Evolutionary conservation across 2,888 invertebrate species (phyloP), one percentile per base, ranked within the genome.

Genomic region (Drosophila lutescens): DNA sequence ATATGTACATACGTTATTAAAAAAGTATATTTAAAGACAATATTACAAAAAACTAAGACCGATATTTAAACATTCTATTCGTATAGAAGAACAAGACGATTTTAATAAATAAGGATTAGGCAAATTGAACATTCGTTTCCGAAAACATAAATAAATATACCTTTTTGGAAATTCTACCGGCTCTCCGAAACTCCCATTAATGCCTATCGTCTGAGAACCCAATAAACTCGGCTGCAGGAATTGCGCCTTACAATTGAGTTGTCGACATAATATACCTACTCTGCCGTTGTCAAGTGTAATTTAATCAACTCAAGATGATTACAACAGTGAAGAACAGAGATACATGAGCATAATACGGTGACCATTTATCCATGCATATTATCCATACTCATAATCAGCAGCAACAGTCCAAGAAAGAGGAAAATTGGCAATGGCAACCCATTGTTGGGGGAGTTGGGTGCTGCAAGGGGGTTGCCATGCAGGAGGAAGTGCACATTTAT

Each of bases 261-360:
- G 51, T 44, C 49, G 7, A 13, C 40, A 51, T 54, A 40, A 40
- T 17, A 15, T 44, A 23, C 23, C 23, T 30, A 40, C 40, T 20
- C 23, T 34, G 38, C 26, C 53, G 51, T 58, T 51, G 63, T 70
- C 73, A 79, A 79, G 82, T 67, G 68, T 86, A 84, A 82, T 82
- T 84, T 84, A 86, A 82, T 84, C 73, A 79, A 81, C 71, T 76
- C 77, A 74, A 78, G 58, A 86, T 76, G 76, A 76, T 86, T 84
- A 77, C 76, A 82, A 68, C 63, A 69, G 69, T 72, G 57, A 60
- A 58, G 60, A 26, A 56, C 58, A 55, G 26, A 80, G 72, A 78
- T 80, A 67, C 44, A 15, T 49, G 65, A 51, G 53, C 34, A 41
- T 57, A 57, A 36, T 32, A 17, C 61, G 46, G 36, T 47, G 38